A percentile compares a stretch with the other conserved stretches of the same genome.
phyloP scores from a whole-genome alignment of 2,113 vertebrate species.

The Corythaeola cristata region DNA sequence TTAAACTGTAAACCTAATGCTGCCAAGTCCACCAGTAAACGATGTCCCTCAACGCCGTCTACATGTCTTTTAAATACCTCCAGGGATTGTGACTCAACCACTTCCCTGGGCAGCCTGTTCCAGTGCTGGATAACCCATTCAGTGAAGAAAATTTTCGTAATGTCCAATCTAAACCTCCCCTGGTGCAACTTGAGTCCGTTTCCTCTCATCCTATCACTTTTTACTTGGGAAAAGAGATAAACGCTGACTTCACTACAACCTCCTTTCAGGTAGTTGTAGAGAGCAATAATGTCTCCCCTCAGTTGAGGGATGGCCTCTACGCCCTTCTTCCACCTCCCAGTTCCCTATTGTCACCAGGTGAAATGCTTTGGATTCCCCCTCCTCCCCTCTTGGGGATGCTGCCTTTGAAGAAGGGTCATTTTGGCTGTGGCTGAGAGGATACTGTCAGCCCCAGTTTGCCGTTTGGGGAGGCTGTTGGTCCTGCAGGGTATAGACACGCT shows the following conservation, averaged over 20 bases:
- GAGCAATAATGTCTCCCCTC: background rate
- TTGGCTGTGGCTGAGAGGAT: background rate
- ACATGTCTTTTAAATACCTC: background rate
- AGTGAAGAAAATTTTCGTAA: background rate
- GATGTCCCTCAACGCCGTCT: background rate
- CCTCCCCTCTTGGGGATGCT: background rate
- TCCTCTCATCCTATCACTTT: background rate
- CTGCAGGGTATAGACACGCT: background rate
- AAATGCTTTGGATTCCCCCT: background rate
- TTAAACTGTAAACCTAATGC: background rate
- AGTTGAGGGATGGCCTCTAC: background rate
- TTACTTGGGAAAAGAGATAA: background rate
- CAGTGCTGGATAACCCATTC: background rate
- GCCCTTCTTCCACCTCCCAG: background rate
- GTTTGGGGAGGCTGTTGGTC: background rate
- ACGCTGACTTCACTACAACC: background rate
- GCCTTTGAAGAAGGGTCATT: background rate
- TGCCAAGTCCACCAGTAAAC: background rate
- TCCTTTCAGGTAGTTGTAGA: background rate
- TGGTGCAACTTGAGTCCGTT: background rate
- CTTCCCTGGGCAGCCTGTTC: background rate
- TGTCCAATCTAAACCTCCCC: background rate
- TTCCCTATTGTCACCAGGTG: background rate
- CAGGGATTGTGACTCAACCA: background rate
- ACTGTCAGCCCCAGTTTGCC: background rate